Base-by-base conservation (phyloP, 2,888 invertebrate genomes). In the Cheilosia impressa region DNA sequence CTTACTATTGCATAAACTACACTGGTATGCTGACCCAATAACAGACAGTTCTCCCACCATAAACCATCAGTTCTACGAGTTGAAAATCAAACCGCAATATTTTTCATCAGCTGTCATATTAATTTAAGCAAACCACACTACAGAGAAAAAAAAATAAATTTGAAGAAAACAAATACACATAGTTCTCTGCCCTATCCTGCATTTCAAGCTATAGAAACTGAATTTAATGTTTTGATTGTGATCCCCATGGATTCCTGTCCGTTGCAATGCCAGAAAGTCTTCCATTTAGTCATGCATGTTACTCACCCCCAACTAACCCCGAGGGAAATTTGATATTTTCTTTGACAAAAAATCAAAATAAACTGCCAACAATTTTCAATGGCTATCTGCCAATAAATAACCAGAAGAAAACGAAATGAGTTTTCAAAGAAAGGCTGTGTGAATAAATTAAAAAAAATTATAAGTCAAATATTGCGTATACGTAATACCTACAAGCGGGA, bases 331-430 rank as follows among this genome's bases (percentile, higher is more conserved):
- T 71, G 80, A 84, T 84, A 79, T 75, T 75, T 75, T 47, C 22
- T 69, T 34, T 31, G 31, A 50, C 19, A 50, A 50, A 50, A 50
- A 4, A 52, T 52, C 24, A 62, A 73, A 69, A 68, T 55, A 69
- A 73, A 66, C 63, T 73, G 75, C 19, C 43, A 63, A 84, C 41
- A 27, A 73, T 71, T 79, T 75, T 76, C 75, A 80, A 84, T 84
- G 84, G 84, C 84, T 53, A 75, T 63, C 27, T 84, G 83, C 83
- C 83, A 84, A 84, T 84, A 84, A 84, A 84, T 78, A 84, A 52
- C 58, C 55, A 53, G 24, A 69, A 79, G 57, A 55, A 27, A 58
- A 66, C 27, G 15, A 27, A 38, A 34, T 53, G 27, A 50, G 27
- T 34, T 24, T 47, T 47, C 31, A 47, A 17, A 24, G 17, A 55